These are phyloP conservation scores for Trachemys scripta DNA, from an alignment of 2,113 vertebrate species.

Conservation along the genomic window DNA sequence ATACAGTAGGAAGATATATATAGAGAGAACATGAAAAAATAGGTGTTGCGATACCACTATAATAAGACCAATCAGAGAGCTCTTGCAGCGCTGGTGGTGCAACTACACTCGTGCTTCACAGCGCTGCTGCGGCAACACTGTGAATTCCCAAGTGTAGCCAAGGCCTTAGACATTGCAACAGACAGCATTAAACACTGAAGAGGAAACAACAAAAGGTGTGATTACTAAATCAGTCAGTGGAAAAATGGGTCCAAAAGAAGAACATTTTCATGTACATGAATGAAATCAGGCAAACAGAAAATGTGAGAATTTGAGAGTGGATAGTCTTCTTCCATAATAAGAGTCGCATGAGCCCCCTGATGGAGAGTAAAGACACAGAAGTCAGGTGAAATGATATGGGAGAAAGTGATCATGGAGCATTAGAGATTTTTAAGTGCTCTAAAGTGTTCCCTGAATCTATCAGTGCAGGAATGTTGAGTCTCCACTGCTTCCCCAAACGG, in stretches of 20 bases:
- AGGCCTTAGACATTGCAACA: background rate
- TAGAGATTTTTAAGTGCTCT: background rate
- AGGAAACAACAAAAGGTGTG: too few relatives aligned
- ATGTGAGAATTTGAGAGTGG: background rate
- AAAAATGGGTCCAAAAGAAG: background rate
- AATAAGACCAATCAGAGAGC: too few relatives aligned
- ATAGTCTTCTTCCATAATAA: background rate
- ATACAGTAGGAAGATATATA: too few relatives aligned
- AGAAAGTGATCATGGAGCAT: background rate
- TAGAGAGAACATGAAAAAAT: too few relatives aligned
- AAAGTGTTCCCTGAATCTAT: background rate
- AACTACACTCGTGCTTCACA: too few relatives aligned
- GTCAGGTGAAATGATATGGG: background rate
- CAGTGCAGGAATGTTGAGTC: background rate
- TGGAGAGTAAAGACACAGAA: background rate
- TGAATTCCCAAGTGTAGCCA: too few relatives aligned
- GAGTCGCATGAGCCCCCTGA: rapidly evolving
- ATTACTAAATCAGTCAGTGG: background rate
- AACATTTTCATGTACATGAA: background rate
- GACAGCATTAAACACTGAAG: background rate
- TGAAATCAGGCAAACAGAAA: background rate
- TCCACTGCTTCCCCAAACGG: too few relatives aligned
- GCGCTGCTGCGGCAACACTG: too few relatives aligned
- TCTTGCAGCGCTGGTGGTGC: too few relatives aligned
- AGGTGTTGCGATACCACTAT: too few relatives aligned